phyloP scores from a whole-genome alignment of 2,113 vertebrate genomes.

The Clarias gariepinus region DNA sequence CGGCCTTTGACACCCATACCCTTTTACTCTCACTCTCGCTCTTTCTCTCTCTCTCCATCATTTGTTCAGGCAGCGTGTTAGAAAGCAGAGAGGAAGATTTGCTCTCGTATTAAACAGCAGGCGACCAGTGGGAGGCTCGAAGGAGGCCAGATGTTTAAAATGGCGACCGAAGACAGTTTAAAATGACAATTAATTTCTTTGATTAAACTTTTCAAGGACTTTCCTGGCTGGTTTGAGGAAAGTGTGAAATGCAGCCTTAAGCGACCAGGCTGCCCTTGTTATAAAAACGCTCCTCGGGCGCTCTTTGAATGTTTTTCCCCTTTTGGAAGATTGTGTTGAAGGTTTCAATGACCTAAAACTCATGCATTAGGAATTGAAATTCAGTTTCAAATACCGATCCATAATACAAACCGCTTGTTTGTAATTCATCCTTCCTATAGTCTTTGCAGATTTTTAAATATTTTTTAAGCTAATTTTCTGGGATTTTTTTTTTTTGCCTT shows the following conservation, averaged over 20 bases:
- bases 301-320: neutral
- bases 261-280: neutral
- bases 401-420: no score
- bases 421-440: neutral
- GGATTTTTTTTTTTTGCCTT: neutral
- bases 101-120: conserved; percentile 49
- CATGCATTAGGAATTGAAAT: neutral
- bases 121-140: conserved; percentile 47
- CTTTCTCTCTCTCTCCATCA: conserved; percentile 16
- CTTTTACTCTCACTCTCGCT: conserved; percentile 5
- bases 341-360: neutral
- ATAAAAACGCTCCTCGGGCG: neutral
- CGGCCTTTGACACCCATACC: conserved; percentile 26
- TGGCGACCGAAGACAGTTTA: conserved; percentile 55
- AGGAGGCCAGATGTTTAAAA: conserved; percentile 67
- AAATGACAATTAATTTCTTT: conserved; percentile 59
- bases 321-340: neutral
- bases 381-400: neutral
- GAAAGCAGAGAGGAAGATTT: conserved; percentile 54
- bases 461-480: neutral
- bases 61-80: conserved; percentile 54
- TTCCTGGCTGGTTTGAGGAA: conserved; percentile 32
- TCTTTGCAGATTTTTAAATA: neutral
- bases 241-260: neutral
- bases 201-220: conserved; percentile 66